phyloP scores from a whole-genome alignment of 1,140 invertebrate species.

The Drosophila littoralis region DNA sequence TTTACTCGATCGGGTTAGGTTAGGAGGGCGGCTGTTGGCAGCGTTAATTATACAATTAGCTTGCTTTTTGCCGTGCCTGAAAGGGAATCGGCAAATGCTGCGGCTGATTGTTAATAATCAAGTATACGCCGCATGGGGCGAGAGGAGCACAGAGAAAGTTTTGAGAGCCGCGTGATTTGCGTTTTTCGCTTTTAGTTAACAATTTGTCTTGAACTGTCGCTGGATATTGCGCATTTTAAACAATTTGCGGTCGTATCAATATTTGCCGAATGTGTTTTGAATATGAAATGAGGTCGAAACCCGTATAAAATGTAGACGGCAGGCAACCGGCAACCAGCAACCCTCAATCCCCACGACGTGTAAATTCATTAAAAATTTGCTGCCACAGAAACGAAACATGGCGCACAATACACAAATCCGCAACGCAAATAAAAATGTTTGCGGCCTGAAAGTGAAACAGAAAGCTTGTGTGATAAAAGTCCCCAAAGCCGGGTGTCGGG shows the following conservation, averaged over 20 bases:
- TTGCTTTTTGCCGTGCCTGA: constrained; percentile 27
- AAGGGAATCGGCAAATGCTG: constrained; percentile 37
- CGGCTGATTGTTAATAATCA: constrained; percentile 75
- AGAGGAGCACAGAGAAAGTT: constrained; percentile 49
- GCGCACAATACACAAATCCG: constrained; percentile 70
- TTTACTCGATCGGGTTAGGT: constrained; percentile 51
- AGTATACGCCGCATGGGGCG: constrained; percentile 58
- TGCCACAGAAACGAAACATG: constrained; percentile 57
- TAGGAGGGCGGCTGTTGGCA: constrained; percentile 3
- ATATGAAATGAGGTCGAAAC: constrained; percentile 69
- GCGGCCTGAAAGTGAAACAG: constrained; percentile 59
- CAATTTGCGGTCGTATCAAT: constrained; percentile 83
- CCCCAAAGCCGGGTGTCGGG: constrained; percentile 3
- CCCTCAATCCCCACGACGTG: constrained; percentile 36
- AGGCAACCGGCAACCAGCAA: constrained; percentile 2
- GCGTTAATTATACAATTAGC: constrained; percentile 76
- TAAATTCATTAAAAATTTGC: constrained; percentile 82
- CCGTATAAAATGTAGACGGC: constrained; percentile 1
- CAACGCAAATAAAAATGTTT: constrained; percentile 76
- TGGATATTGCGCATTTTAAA: constrained; percentile 75
- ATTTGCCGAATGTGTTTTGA: constrained; percentile 84
- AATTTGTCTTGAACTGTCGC: constrained; percentile 72
- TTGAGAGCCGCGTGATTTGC: constrained; percentile 70
- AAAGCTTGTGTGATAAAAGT: constrained; percentile 55
- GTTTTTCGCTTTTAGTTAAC: constrained; percentile 71